These are phyloP conservation scores for Harpegnathos saltator DNA, from an alignment of 1,140 invertebrate species.

Conservation along the genomic window DNA sequence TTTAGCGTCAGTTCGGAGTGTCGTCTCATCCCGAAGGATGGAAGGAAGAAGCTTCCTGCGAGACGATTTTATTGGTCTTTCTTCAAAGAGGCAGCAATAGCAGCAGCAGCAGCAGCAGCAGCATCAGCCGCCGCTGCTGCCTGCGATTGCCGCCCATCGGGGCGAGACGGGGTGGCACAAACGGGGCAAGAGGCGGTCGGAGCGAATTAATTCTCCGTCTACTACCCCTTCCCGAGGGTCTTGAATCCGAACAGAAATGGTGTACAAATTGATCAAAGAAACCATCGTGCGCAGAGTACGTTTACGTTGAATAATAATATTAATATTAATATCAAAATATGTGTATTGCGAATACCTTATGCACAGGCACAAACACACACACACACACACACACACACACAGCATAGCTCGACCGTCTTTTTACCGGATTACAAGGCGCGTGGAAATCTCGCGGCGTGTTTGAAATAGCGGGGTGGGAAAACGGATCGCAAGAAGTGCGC, in stretches of 20 bases:
- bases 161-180: constrained; percentile 52
- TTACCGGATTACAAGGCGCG: constrained; percentile 32
- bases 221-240: constrained; percentile 25
- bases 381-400: too few relatives aligned
- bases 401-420: background rate
- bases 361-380: too few relatives aligned
- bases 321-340: too few relatives aligned
- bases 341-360: too few relatives aligned
- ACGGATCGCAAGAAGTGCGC: constrained; percentile 35
- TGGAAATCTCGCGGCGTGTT: constrained; percentile 41
- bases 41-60: constrained; percentile 60
- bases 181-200: background rate
- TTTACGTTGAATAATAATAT: constrained; percentile 2
- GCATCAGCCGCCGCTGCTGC: too few relatives aligned
- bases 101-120: constrained; percentile 52
- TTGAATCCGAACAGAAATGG: constrained; percentile 21
- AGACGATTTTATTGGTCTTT: constrained; percentile 78
- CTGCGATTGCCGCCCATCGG: constrained; percentile 70
- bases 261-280: background rate
- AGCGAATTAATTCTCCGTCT: constrained; percentile 36
- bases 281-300: background rate
- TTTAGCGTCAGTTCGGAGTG: constrained; percentile 18
- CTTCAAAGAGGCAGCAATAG: constrained; percentile 73
- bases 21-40: constrained; percentile 44
- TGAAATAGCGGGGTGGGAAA: background rate